Conservation (phyloP, 2,797 vertebrate species). For the Chelonia mydas region DNA sequence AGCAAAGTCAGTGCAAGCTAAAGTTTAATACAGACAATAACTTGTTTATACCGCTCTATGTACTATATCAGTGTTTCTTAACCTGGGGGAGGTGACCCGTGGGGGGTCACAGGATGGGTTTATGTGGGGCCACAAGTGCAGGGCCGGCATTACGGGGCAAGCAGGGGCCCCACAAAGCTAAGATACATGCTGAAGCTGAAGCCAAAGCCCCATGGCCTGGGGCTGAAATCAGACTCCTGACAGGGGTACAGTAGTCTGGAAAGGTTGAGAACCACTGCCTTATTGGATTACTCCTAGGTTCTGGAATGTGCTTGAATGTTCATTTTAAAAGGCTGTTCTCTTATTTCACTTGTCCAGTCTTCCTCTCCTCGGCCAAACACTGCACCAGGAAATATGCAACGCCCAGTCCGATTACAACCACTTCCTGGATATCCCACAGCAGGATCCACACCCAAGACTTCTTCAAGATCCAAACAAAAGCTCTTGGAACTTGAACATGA, state of each 20-base stretch:
- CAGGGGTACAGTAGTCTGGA: too few species aligned
- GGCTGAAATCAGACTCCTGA: too few species aligned
- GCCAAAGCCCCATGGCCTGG: background rate
- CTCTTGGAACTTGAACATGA: slow-evolving; percentile 67
- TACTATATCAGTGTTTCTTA: too few species aligned
- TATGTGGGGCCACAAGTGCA: too few species aligned
- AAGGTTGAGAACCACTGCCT: too few species aligned
- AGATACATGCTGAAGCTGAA: background rate
- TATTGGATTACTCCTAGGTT: slow-evolving; percentile 42
- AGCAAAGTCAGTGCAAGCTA: too few species aligned
- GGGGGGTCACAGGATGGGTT: too few species aligned
- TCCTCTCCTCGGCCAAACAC: slow-evolving; percentile 87
- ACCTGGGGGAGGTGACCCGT: too few species aligned
- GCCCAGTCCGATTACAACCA: slow-evolving; percentile 85
- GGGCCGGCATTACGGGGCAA: too few species aligned
- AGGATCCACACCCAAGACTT: slow-evolving; percentile 75
- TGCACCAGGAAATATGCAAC: slow-evolving; percentile 88
- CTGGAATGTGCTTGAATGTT: slow-evolving; percentile 52
- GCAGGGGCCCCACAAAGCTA: too few species aligned
- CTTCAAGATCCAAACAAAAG: slow-evolving; percentile 70
- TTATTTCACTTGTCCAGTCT: slow-evolving; percentile 70
- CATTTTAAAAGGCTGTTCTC: slow-evolving; percentile 32
- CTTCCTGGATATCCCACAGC: slow-evolving; percentile 75
- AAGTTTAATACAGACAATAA: too few species aligned
- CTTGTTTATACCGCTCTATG: too few species aligned